Evolutionary conservation across 2,113 vertebrate genomes (phyloP).

Genomic region (Anolis carolinensis): DNA sequence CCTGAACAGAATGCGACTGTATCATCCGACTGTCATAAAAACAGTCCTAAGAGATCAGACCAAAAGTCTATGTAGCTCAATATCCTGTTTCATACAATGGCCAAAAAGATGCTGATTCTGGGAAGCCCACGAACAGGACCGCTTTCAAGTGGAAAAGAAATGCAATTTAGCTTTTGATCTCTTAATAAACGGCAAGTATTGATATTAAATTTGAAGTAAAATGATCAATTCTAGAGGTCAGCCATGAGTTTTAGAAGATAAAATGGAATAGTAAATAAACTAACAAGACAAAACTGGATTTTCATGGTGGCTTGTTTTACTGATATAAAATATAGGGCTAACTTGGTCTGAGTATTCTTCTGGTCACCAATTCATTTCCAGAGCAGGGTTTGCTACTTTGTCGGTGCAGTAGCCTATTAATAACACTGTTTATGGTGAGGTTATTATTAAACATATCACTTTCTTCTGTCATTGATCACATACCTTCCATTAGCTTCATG

Average conservation of each 20-base stretch:
- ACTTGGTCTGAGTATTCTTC: neutral
- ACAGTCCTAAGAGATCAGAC: neutral
- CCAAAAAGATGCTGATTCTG: neutral
- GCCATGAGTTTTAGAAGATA: neutral
- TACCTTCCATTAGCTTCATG: constrained; percentile 93
- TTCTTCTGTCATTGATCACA: neutral
- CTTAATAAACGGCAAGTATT: neutral
- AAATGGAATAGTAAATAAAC: neutral
- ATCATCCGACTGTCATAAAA: neutral
- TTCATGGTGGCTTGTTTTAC: no score
- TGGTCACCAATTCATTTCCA: neutral
- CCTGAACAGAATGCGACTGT: neutral
- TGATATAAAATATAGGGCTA: no score
- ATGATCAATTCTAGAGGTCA: neutral
- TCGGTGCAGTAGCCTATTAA: neutral
- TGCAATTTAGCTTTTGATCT: neutral
- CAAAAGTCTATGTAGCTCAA: neutral
- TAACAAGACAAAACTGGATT: neutral
- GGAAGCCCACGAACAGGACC: neutral
- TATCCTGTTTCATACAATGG: neutral
- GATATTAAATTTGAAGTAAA: neutral
- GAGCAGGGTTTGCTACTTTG: neutral
- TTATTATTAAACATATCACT: neutral
- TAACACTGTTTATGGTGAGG: neutral
- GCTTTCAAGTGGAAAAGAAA: neutral